A percentile compares a stretch with the other conserved stretches of the same genome.
Evolutionary conservation across 1,140 invertebrate species (phyloP).

Genomic region (Bombus affinis): DNA sequence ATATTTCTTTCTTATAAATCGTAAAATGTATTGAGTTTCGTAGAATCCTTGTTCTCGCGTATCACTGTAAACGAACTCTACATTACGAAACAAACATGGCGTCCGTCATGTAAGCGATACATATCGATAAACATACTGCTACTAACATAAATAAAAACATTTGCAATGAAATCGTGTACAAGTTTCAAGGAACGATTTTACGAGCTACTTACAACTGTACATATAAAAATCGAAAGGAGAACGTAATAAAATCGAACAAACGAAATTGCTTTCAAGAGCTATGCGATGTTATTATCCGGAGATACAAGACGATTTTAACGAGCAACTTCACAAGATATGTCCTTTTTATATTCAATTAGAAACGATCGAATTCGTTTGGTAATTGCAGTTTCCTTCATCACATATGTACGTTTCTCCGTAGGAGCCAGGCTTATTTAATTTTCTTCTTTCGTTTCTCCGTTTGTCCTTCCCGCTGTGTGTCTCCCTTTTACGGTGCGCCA

Average conservation of each 20-base stretch:
- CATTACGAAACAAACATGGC: neutral
- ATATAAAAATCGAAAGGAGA: neutral
- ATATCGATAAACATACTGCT: neutral
- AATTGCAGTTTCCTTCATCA: slow-evolving; percentile 15
- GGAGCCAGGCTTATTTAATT: slow-evolving; percentile 15
- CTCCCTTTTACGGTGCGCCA: neutral
- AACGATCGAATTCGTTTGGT: neutral
- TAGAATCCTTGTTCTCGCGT: neutral
- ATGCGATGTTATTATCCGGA: neutral
- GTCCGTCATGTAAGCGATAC: neutral
- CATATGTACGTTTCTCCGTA: neutral
- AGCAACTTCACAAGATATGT: neutral
- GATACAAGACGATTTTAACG: neutral
- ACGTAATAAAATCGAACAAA: neutral
- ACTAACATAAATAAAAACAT: too few species aligned
- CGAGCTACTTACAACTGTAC: neutral
- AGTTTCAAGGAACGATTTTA: neutral
- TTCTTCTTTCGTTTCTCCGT: neutral
- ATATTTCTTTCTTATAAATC: neutral
- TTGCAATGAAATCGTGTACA: neutral
- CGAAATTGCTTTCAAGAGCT: neutral
- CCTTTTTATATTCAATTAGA: slow-evolving; percentile 5
- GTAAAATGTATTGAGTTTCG: neutral
- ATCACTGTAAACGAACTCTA: neutral
- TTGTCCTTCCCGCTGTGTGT: neutral